phyloP scores from a whole-genome alignment of 2,888 invertebrate genomes.

The Ormyrus pomaceus region DNA sequence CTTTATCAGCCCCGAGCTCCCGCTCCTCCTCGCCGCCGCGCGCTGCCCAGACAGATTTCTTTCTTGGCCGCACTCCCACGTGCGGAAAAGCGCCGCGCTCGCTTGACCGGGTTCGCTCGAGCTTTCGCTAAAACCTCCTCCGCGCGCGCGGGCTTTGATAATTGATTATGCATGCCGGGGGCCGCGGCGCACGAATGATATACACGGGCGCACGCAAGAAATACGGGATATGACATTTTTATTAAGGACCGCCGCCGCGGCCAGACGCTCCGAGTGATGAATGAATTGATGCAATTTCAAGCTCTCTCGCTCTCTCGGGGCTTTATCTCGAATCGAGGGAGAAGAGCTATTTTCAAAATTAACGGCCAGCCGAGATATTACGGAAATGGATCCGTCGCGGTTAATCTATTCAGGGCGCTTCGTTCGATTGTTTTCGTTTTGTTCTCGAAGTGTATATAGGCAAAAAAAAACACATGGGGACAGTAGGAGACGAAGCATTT shows the following conservation, averaged over 20 bases:
- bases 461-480: neutral
- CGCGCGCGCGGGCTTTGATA: neutral
- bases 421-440: no score
- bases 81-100: neutral
- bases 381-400: neutral
- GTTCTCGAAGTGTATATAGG: neutral
- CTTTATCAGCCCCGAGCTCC: neutral
- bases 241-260: slow-evolving; percentile 14
- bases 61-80: slow-evolving; percentile 29
- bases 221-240: slow-evolving; percentile 38
- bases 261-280: slow-evolving; percentile 15
- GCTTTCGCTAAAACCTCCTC: neutral
- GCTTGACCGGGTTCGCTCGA: slow-evolving; percentile 22
- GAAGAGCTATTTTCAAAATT: slow-evolving; percentile 34
- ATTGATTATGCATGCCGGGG: slow-evolving; percentile 40
- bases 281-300: slow-evolving; percentile 38
- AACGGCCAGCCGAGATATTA: slow-evolving; percentile 5
- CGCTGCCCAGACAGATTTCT: neutral
- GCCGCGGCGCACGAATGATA: slow-evolving; percentile 27
- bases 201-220: slow-evolving; percentile 5
- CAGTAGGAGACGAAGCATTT: slow-evolving; percentile 51
- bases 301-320: neutral
- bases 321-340: slow-evolving; percentile 25
- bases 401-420: neutral
- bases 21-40: neutral